Percentiles rank a stretch among this genome's conserved stretches.
Evolutionary conservation across 2,797 vertebrate species (phyloP).

Genomic region (Falco berigora): DNA sequence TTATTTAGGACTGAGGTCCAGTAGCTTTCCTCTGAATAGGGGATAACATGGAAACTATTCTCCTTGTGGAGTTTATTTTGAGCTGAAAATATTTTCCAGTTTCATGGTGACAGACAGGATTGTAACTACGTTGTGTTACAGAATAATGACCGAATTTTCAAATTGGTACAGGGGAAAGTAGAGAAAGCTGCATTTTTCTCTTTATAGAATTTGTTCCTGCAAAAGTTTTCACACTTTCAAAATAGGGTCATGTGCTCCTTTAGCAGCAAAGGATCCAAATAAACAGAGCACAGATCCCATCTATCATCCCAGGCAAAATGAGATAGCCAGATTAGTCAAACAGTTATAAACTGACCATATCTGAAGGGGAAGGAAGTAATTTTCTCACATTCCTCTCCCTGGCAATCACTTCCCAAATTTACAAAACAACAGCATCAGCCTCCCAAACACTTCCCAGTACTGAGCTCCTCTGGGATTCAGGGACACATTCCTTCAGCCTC

Average conservation of each 20-base stretch:
- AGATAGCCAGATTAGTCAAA: background rate
- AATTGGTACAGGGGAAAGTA: background rate
- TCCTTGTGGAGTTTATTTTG: conserved; percentile 44
- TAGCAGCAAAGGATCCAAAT: background rate
- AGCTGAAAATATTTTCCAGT: conserved; percentile 48
- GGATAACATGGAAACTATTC: conserved; percentile 42
- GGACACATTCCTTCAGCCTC: background rate
- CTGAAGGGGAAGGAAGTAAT: background rate
- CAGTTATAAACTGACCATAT: background rate
- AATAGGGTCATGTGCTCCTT: background rate
- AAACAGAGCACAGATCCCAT: background rate
- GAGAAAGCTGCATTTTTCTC: background rate
- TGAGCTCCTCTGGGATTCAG: background rate
- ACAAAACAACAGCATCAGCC: background rate
- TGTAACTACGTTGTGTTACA: background rate
- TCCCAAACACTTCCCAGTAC: background rate
- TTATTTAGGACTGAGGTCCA: conserved; percentile 19
- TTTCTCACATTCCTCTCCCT: conserved; percentile 1
- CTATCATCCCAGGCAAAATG: background rate
- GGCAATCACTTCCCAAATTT: background rate
- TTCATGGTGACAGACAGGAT: background rate
- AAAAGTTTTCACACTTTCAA: background rate
- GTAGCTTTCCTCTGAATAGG: background rate
- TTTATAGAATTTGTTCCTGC: background rate
- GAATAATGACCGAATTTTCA: background rate